phyloP scores from a whole-genome alignment of 2,113 vertebrate species.

The Pangasianodon hypophthalmus region DNA sequence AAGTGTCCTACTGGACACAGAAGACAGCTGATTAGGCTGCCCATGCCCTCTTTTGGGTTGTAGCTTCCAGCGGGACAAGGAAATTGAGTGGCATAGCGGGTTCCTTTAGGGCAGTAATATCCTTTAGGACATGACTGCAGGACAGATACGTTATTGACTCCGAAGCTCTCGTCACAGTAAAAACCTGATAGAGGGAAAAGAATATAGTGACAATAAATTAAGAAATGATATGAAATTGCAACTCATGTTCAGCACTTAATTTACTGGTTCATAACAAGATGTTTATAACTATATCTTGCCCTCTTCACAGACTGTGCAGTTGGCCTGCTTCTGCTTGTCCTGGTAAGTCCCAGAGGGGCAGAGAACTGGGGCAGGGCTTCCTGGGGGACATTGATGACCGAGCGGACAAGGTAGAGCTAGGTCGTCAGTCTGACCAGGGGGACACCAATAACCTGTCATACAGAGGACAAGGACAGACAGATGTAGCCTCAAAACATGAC shows the following conservation, averaged over 20 bases:
- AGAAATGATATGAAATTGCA: neutral
- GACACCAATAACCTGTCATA: constrained; percentile 77
- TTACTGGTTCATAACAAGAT: constrained; percentile 16
- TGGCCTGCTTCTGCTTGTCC: constrained; percentile 66
- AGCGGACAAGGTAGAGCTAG: constrained; percentile 72
- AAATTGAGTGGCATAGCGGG: constrained; percentile 71
- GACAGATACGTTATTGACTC: constrained; percentile 70
- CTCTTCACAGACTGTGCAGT: constrained; percentile 71
- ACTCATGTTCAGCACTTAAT: neutral
- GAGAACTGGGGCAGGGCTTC: constrained; percentile 68
- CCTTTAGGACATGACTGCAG: constrained; percentile 80
- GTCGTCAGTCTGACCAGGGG: constrained; percentile 68
- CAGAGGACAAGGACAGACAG: constrained; percentile 29
- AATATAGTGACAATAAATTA: neutral
- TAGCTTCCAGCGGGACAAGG: constrained; percentile 85
- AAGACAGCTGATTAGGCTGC: constrained; percentile 70
- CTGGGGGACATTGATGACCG: constrained; percentile 73
- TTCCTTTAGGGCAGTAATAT: constrained; percentile 86
- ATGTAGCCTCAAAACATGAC: neutral
- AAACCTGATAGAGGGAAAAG: constrained; percentile 73
- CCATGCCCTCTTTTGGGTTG: constrained; percentile 68
- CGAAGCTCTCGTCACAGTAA: constrained; percentile 79
- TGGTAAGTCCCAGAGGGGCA: constrained; percentile 77
- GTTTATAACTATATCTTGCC: constrained; percentile 60
- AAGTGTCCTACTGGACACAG: constrained; percentile 82